Base-by-base conservation (phyloP, 1,140 invertebrate genomes). In the Drosophila baimaii region DNA sequence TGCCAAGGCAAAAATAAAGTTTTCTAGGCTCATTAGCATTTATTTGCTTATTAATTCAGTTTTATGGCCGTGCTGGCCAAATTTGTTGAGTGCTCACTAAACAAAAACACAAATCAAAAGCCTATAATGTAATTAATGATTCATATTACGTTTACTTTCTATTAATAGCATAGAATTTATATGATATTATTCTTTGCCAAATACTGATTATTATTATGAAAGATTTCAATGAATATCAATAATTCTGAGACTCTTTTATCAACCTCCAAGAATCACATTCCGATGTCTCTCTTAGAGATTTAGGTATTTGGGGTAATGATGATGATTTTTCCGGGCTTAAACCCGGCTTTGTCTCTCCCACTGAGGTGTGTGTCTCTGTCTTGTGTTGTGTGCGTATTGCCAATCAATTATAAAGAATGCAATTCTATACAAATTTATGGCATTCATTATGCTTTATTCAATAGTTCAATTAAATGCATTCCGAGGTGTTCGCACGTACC, bases 381-480 rank as follows among this genome's bases (percentile, higher is more conserved):
- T n/a, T n/a, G n/a, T n/a, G n/a, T n/a, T n/a, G n/a, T n/a, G n/a
- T n/a, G n/a, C n/a, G n/a, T n/a, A n/a, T 29, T 57, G 68, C 49
- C 65, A 71, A 71, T 71, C 51, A 70, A 65, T 69, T 69, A 33
- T 23, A 23, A 47, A 21, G 35, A 51, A 65, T 65, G 41, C 35
- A 52, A 39, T 71, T 57, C 68, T 70, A 47, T 70, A 71, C 65
- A 71, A 71, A 71, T 71, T 47, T 71, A 71, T 71, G 68, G 49
- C 65, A 74, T 72, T 39, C 56, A 74, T 63, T 74, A 59, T 46
- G 51, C 31, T 57, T 77, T 81, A 57, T 77, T 81, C 68, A 63
- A 66, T 81, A 59, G 77, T 68, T 86, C 65, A 88, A 79, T 88
- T 77, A 77, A 86, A 88, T 88, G 79, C 83, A 86, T 86, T 86